Base-by-base conservation (phyloP, 2,888 invertebrate genomes). In the Apotomis capreana region DNA sequence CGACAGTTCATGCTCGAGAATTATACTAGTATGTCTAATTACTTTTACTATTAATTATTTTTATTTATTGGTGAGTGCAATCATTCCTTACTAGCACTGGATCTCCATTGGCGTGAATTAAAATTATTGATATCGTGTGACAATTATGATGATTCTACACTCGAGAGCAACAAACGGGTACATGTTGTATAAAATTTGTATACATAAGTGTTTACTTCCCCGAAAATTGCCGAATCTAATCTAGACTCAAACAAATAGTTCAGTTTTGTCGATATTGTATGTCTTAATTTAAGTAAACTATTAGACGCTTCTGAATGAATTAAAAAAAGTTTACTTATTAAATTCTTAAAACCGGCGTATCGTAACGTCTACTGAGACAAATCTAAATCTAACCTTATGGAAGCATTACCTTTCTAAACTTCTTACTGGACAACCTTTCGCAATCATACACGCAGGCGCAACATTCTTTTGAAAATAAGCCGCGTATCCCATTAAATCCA, bases 1-100 rank as follows among this genome's bases (percentile, higher is more conserved):
- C 5, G 64, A 46, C 64, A 26, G 55, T 57, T 57, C 46, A 65
- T 65, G 57, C 57, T 57, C 57, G 44, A 65, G 55, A 65, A 46
- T 57, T 65, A 57, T 68, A 59, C 51, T 49, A 44, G 37, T 37
- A 59, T 15, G 15, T 51, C 40, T 68, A 59, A 68, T 58, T 68
- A 68, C 51, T 51, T 68, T 51, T 36, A 49, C 65, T 57, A 65
- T 65, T 65, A 26, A 65, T 65, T 65, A 57, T 57, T 46, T 36
- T 65, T 46, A 44, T 57, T 65, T 46, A 65, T 57, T 46, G 36
- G 26, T 65, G 26, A 65, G 12, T 49, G 10, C 65, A 65, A 57
- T 46, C 26, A 26, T 65, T 65, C n/a, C 55, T 65, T n/a, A 9
- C 49, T 65, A 40, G 40, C 46, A 8, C 26, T 46, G 26, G 49